Evolutionary conservation across 2,113 vertebrate species (phyloP), one percentile per base, ranked within the genome.

Genomic region (Psettodes erumei): DNA sequence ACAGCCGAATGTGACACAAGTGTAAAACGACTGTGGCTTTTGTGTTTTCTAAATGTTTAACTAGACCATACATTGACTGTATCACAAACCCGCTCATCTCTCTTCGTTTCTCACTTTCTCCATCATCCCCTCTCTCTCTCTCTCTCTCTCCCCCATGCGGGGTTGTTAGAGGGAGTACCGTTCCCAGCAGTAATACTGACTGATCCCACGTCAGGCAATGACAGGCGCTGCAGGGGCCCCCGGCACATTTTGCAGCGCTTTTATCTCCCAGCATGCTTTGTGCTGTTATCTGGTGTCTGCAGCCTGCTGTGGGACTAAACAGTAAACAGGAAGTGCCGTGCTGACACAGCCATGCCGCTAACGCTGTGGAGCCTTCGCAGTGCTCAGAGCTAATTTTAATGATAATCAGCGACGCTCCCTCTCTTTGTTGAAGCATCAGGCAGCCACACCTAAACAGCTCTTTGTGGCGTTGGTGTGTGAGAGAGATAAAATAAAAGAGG

Each of bases 241-340:
- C 69, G 32, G 67, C 70, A 58, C 68, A 82, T 89, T 87, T 84
- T 59, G 67, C 59, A 45, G 65, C 5, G 27, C 83, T 86, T 81
- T 91, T 88, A 92, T 90, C 89, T 89, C 89, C 89, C 86, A 88
- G 90, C 77, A 89, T 82, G 88, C 87, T 83, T 91, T 93, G 84
- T 91, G 77, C 51, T 45, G 71, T 91, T 93, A 93, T 93, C 91
- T 87, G 71, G 55, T 6, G 62, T 71, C 75, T 89, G 88, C 91
- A 91, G 91, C 89, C 79, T 81, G 79, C 88, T 75, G 67, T 43
- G 79, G 83, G 84, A 85, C 79, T 82, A 77, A 87, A 81, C 77
- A 25, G 88, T 90, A 87, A 90, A 91, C 77, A 86, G 81, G 73
- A 90, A 89, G 83, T 84, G 75, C 61, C 70, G 45, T 61, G 84